Evolutionary conservation across 1,140 invertebrate species (phyloP), one percentile per base, ranked within the genome.

Genomic region (Polyergus mexicanus): DNA sequence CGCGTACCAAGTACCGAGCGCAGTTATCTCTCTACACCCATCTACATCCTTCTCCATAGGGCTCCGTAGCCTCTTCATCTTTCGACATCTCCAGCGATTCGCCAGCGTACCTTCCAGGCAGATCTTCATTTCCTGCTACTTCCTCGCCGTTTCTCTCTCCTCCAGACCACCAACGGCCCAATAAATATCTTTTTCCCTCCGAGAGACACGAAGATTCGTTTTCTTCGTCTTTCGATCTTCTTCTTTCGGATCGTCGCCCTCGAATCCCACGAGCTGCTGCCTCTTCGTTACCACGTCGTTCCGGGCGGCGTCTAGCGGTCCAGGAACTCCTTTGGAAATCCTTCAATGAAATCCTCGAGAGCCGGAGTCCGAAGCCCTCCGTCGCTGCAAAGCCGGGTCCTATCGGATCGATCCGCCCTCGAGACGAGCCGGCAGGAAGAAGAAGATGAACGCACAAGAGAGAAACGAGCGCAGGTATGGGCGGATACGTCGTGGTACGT

Each of bases 271-370:
- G 63, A 65, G 84, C 62, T 47, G 63, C 51, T 54, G 16, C 51
- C 54, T 68, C 84, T 84, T 77, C 71, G 74, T 76, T 83, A 83
- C 68, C 10, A 35, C 69, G 38, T 66, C 74, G 72, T 41, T 16
- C 28, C 54, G 32, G 32, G 41, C 41, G 56, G 71, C 80, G 54
- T 62, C 69, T 51, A 16, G 32, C 35, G 51, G 56, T 10, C 32
- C 38, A 38, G 58, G 19, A 84, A 22, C 56, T 47, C 22, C 78
- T 74, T 72, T 41, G 69, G 77, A 86, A 81, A 89, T 89, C 78
- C 88, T 86, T 89, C 84, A 89, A 89, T 87, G 88, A 89, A 89
- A 84, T 86, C 85, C 85, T 75, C 74, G 66, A 69, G 54, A 86
- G 74, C 11, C 62, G 16, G 60, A 84, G 66, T 80, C 74, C 68